Evolutionary conservation across 2,797 vertebrate genomes (phyloP), one percentile per base, ranked within the genome.

Genomic region (Cyclopterus lumpus): DNA sequence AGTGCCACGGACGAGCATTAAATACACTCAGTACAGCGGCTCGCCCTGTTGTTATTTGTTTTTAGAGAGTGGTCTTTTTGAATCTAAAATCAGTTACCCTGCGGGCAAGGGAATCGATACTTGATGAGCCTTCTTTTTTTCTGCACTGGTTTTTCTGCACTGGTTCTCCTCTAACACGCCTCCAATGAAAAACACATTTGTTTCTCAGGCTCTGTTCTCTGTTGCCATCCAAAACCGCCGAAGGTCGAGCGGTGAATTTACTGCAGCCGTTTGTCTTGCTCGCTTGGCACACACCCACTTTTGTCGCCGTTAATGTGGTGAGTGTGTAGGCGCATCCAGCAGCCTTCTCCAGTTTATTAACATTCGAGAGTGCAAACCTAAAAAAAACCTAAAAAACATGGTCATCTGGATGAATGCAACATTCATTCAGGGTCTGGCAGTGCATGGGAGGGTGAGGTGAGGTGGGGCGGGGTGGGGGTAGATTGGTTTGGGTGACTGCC

Each of bases 201-300:
- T 92, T 91, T 82, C 75, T 57, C 28, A 3, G 5, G 38, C 11
- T 40, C 66, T 28, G 26, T 28, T 28, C 76, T 20, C 76, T 20
- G 84, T 80, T 80, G 76, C 79, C 83, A 62, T 78, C 72, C 51
- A 48, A 73, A 83, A 81, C 73, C 48, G 74, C 53, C 66, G 80
- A 92, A 92, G 91, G 92, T 92, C 86, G 58, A 72, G 72, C 49
- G 64, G 73, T 87, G 86, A 86, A 92, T 93, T 92, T 91, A 92
- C 83, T 88, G 88, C 83, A 64, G 75, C 76, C 66, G 86, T 92
- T 88, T 88, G 86, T 92, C 91, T 92, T 83, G 49, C 73, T 82
- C 22, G 81, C 83, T 86, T 85, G 89, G 88, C 75, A 73, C 71
- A 7, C 67, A 81, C 38, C 63, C 44, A 36, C 85, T 88, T 86